Evolutionary conservation across 2,888 invertebrate species (phyloP), one percentile per base, ranked within the genome.

Genomic region (Dryococelus australis): DNA sequence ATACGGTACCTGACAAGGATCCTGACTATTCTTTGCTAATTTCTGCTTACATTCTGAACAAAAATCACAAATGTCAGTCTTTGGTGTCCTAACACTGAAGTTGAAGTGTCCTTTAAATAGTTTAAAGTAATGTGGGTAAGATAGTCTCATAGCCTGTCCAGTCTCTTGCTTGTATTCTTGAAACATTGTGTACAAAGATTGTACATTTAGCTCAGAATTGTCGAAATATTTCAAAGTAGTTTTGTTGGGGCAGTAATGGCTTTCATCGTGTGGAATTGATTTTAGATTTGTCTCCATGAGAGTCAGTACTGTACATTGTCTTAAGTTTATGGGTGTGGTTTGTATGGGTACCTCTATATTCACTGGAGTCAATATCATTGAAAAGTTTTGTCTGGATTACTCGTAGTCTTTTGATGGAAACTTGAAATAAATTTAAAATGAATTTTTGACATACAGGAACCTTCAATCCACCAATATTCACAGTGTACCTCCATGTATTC

Each of bases 361-460:
- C 9, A 3, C 6, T 3, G 28, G 8, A 80, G 26, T 28, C 80
- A 80, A 28, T 20, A 12, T 9, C 80, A 5, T 80, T 2, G 0
- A 28, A 80, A 80, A 80, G 26, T 80, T 80, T 80, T 1, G 80
- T 28, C 80, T 80, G 28, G 80, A 80, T 80, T 80, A 8, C 80
- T 80, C 28, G 80, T 13, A 80, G 35, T 35, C 35, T 35, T 35
- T 35, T 35, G 1, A 35, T 35, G 4, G 4, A 35, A 35, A 35
- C 35, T 35, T 35, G 35, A 35, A 35, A 35, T 35, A 35, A 35
- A 35, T 35, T 3, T 4, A 35, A 35, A 35, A 35, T 35, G 28
- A 80, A 80, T 12, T 28, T 35, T 35, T 35, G 35, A 35, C 35
- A 1, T 35, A 35, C 35, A 35, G 35, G 2, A 4, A 35, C 35